phyloP scores from a whole-genome alignment of 2,113 vertebrate genomes.

The Colius striatus region DNA sequence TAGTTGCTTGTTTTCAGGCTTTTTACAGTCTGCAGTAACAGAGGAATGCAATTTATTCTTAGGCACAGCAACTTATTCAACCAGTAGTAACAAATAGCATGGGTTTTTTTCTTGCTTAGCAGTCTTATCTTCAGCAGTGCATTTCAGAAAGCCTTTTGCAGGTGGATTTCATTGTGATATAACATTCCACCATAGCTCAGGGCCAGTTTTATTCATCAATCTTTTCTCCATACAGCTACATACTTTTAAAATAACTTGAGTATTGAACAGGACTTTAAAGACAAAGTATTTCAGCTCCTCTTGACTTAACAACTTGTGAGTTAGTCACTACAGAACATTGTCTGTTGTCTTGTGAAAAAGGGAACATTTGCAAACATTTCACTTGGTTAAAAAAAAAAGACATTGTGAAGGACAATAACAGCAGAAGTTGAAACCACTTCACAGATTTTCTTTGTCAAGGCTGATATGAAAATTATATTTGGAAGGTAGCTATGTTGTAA shows the following conservation, averaged over 20 bases:
- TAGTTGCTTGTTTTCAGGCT: neutral
- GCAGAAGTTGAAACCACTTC: constrained; percentile 8
- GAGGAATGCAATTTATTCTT: neutral
- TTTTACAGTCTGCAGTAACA: neutral
- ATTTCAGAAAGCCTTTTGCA: neutral
- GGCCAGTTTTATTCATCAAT: neutral
- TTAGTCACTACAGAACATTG: neutral
- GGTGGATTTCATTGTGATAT: neutral
- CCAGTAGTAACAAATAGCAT: neutral
- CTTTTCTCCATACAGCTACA: neutral
- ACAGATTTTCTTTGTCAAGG: constrained; percentile 3
- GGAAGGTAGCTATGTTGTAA: neutral
- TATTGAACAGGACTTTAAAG: neutral
- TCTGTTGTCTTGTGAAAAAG: constrained; percentile 14
- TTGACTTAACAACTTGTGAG: neutral
- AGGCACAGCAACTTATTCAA: neutral
- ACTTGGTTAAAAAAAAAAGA: neutral
- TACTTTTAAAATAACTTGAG: neutral
- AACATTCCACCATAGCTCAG: neutral
- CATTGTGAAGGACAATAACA: neutral
- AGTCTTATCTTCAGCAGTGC: neutral
- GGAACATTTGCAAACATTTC: constrained; percentile 15
- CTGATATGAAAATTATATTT: constrained; percentile 16
- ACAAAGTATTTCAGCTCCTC: neutral
- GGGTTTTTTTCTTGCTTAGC: neutral